Base-by-base conservation (phyloP, 2,797 vertebrate genomes). In the Odontamblyopus lacepedii region DNA sequence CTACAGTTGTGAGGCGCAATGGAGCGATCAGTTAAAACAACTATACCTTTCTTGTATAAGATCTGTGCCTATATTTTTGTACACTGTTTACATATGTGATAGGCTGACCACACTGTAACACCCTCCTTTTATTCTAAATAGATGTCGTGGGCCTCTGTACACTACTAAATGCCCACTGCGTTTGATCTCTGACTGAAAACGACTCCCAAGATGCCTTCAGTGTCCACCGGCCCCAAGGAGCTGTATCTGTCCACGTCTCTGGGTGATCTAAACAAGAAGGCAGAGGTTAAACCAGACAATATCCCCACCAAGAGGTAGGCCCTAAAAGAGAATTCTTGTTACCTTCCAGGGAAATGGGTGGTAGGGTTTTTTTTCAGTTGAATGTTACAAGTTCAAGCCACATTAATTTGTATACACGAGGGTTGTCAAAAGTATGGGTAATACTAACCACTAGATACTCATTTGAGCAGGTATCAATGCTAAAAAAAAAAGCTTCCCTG, bases 201-300 rank as follows among this genome's bases (percentile, higher is more conserved):
- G 71, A 19, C 69, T 13, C 78, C 74, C 51, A 94, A 92, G 78
- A 99, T 99, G 98, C 98, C 98, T 91, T 95, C 95, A 12, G 95
- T 97, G 70, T 94, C 96, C 67, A 95, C 95, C 4, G 95, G 95
- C 79, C 94, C 95, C 86, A 99, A 98, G 90, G 96, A 97, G 71
- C 92, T 99, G 3, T 98, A 99, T 80, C 93, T 99, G 80, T 96
- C 94, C 82, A 95, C 96, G 35, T 98, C 96, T 67, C 78, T 99
- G 83, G 95, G 96, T 73, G 98, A 99, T 55, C 96, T 99, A 76
- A 99, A 99, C 77, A 98, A 96, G 90, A 98, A 96, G 87, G 96
- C 96, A 77, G 97, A 99, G 88, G 86, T 99, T 38, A 99, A 98
- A 87, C 91, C 94, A 1, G 96, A 98, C 29, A 96, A 96, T 90